Evolutionary conservation across 2,113 vertebrate genomes (phyloP).

Genomic region (Ochotona princeps): DNA sequence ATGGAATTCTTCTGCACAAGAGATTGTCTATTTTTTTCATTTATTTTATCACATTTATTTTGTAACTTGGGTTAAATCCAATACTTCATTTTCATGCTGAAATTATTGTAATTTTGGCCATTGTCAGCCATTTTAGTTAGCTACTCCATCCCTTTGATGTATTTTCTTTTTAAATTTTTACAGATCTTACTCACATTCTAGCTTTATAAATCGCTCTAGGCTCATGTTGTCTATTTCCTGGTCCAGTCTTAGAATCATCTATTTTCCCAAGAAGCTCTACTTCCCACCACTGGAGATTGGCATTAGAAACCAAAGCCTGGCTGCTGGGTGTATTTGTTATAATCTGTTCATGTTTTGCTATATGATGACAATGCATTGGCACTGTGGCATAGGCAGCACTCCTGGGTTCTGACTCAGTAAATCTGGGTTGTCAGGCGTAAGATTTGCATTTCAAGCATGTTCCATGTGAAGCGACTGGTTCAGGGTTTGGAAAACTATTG

Average conservation of each 20-base stretch:
- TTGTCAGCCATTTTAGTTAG: background rate
- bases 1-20: background rate
- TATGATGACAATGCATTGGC: background rate
- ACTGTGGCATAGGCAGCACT: background rate
- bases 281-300: background rate
- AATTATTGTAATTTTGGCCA: background rate
- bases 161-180: background rate
- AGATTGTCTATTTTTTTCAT: background rate
- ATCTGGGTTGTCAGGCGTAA: background rate
- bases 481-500: conserved; percentile 1
- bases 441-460: background rate
- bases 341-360: background rate
- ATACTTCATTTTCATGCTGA: background rate
- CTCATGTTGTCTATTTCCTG: background rate
- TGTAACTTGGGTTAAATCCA: background rate
- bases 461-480: background rate
- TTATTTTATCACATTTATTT: background rate
- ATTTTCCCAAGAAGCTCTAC: background rate
- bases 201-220: background rate
- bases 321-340: background rate
- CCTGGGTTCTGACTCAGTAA: background rate
- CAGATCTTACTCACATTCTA: background rate
- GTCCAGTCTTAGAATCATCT: background rate
- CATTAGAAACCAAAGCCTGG: background rate
- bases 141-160: background rate